phyloP scores from a whole-genome alignment of 2,888 invertebrate genomes.

The Drosophila kambysellisi region DNA sequence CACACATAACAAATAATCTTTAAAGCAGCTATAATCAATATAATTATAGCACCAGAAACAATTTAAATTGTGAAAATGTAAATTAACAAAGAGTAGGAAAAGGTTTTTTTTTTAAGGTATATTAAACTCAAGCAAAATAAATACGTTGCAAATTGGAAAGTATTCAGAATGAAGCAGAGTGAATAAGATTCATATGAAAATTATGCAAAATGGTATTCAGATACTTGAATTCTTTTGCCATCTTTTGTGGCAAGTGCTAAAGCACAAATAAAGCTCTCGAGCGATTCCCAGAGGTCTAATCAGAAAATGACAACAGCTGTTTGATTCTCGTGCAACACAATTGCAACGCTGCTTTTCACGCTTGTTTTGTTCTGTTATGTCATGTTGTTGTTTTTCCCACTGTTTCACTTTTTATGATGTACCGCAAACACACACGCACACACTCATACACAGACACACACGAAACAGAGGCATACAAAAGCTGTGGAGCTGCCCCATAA shows the following conservation, averaged over 20 bases:
- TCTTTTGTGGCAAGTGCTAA: slow-evolving; percentile 23
- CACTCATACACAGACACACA: neutral
- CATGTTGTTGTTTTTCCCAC: slow-evolving; percentile 15
- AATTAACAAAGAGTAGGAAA: neutral
- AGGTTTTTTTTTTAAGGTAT: neutral
- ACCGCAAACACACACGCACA: slow-evolving; percentile 26
- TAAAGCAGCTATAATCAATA: neutral
- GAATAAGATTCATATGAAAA: neutral
- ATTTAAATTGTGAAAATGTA: neutral
- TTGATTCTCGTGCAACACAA: slow-evolving; percentile 45
- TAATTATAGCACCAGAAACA: neutral
- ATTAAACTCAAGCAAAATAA: neutral
- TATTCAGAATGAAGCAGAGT: neutral
- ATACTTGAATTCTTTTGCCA: neutral
- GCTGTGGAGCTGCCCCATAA: slow-evolving; percentile 52
- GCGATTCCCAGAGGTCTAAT: slow-evolving; percentile 13
- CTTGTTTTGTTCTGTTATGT: slow-evolving; percentile 31
- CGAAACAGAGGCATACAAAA: neutral
- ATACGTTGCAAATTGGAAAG: no score
- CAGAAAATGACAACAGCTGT: slow-evolving; percentile 43
- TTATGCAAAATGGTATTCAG: neutral
- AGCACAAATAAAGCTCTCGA: slow-evolving; percentile 11
- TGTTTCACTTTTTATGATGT: slow-evolving; percentile 59
- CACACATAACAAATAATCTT: neutral
- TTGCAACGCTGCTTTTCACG: slow-evolving; percentile 29